phyloP scores from a whole-genome alignment of 2,888 invertebrate species.

The Thymelicus acteon region DNA sequence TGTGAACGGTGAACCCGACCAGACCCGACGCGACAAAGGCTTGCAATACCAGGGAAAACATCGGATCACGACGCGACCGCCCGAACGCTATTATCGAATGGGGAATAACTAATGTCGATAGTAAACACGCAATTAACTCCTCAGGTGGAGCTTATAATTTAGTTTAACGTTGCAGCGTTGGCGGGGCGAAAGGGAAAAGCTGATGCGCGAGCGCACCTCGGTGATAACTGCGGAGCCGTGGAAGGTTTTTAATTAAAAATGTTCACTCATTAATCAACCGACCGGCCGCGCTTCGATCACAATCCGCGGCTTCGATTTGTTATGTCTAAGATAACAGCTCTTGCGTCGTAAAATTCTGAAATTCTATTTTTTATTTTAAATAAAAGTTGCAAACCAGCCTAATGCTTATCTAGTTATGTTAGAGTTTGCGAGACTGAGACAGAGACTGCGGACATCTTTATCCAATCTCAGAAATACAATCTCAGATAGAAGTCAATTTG shows the following conservation, averaged over 20 bases:
- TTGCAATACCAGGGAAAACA: slow-evolving; percentile 69
- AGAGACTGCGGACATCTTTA: not conserved
- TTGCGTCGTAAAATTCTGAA: not conserved
- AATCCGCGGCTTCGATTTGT: slow-evolving; percentile 66
- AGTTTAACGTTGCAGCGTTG: slow-evolving; percentile 45
- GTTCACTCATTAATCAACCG: slow-evolving; percentile 68
- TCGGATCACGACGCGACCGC: slow-evolving; percentile 67
- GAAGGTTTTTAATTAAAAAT: slow-evolving; percentile 71
- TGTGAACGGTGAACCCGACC: slow-evolving; percentile 57
- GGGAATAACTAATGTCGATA: slow-evolving; percentile 60
- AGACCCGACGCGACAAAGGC: slow-evolving; percentile 53
- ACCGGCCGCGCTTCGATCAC: slow-evolving; percentile 58
- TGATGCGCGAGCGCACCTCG: slow-evolving; percentile 20
- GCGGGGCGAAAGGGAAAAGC: slow-evolving; percentile 46
- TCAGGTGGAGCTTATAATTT: slow-evolving; percentile 61
- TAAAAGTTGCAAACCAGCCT: slow-evolving; percentile 1
- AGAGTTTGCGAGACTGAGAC: no score
- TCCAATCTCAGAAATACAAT: no score
- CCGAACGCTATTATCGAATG: slow-evolving; percentile 55
- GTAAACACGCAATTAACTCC: slow-evolving; percentile 68
- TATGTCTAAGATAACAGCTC: slow-evolving; percentile 62
- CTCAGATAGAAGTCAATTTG: no score
- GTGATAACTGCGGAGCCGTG: slow-evolving; percentile 43
- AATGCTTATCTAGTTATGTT: not conserved
- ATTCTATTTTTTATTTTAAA: slow-evolving; percentile 14